A percentile compares a stretch with the other conserved stretches of the same genome.
Conservation (phyloP, 2,113 vertebrate genomes). For the Synodontis membranacea region DNA sequence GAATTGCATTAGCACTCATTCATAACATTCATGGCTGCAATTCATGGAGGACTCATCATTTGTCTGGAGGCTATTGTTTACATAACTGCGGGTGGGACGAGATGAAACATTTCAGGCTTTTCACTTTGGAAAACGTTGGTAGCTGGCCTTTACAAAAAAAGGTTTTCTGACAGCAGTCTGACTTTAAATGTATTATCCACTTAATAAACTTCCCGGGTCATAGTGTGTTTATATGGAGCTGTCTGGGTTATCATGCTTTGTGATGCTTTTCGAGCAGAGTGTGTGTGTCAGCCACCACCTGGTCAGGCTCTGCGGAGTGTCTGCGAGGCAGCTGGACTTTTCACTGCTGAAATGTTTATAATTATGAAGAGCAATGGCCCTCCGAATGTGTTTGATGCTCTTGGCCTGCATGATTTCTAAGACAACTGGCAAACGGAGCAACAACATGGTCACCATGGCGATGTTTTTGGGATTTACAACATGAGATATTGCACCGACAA, state of each 20-base stretch:
- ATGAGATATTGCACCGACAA: neutral
- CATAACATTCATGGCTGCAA: slow-evolving; percentile 1
- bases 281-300: neutral
- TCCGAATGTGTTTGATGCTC: slow-evolving; percentile 35
- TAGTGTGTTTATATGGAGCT: slow-evolving; percentile 18
- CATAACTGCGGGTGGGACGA: slow-evolving; percentile 10
- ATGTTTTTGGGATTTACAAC: neutral
- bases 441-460: slow-evolving; percentile 20
- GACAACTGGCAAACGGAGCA: slow-evolving; percentile 4
- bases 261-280: neutral
- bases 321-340: slow-evolving; percentile 38
- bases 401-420: slow-evolving; percentile 33
- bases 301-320: neutral
- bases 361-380: slow-evolving; percentile 44
- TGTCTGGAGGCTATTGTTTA: slow-evolving; percentile 2
- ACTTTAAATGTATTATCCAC: slow-evolving; percentile 16
- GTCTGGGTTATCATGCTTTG: slow-evolving; percentile 18
- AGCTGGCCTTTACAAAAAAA: neutral
- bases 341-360: slow-evolving; percentile 57
- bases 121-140: neutral
- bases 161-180: neutral
- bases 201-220: slow-evolving; percentile 22
- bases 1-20: slow-evolving; percentile 7
- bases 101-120: slow-evolving; percentile 8
- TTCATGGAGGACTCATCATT: neutral